phyloP scores from a whole-genome alignment of 2,113 vertebrate genomes.

The Rhynchopsitta pachyrhyncha region DNA sequence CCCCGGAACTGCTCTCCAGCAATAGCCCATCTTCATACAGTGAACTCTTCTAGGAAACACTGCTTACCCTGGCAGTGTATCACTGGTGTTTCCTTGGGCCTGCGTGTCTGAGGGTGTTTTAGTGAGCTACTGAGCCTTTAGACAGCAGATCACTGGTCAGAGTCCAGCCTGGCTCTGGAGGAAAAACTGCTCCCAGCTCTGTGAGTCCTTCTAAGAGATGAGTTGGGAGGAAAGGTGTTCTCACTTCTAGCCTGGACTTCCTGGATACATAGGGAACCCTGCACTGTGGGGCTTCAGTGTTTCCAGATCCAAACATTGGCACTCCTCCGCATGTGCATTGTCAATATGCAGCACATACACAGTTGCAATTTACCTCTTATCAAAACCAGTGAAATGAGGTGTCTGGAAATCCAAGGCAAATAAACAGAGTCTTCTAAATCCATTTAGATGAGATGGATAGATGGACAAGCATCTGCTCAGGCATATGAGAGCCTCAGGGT shows the following conservation, averaged over 20 bases:
- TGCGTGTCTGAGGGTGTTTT: background rate
- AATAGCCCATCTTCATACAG: conserved; percentile 1
- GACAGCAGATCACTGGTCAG: background rate
- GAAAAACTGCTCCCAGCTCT: background rate
- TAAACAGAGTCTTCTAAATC: background rate
- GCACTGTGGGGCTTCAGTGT: background rate
- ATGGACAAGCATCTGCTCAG: background rate
- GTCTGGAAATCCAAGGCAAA: background rate
- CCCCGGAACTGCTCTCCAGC: background rate
- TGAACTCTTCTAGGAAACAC: background rate
- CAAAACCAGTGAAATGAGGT: background rate
- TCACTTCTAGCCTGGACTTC: background rate
- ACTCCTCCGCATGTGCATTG: background rate
- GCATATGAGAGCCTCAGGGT: background rate
- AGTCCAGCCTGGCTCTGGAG: background rate
- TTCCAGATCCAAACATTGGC: background rate
- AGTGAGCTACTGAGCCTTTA: background rate
- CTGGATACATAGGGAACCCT: background rate
- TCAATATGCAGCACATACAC: background rate
- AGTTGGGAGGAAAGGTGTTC: background rate
- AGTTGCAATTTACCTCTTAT: background rate
- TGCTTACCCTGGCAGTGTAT: background rate
- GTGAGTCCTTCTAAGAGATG: background rate
- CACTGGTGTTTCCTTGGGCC: background rate
- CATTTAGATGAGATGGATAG: background rate